Base-by-base conservation (phyloP, 1,140 invertebrate species). In the Acromyrmex echinatior region DNA sequence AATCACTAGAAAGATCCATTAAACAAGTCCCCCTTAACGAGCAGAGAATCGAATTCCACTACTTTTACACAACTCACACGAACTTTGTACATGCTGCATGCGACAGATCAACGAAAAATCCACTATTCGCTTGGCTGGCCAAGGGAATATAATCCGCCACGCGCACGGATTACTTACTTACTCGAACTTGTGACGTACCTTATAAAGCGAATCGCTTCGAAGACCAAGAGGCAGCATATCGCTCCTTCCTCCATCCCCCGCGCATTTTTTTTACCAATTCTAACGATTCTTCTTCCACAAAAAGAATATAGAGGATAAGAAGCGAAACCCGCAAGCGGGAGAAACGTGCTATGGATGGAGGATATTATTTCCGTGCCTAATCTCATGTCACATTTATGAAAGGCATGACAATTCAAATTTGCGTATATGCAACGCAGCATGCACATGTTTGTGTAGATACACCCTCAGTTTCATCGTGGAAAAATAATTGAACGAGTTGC, bases 181-280 rank as follows among this genome's bases (percentile, higher is more conserved):
- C 68, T 82, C 56, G 25, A 58, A n/a, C 60, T 84, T 84, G 25
- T 9, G 66, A 49, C 21, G 16, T 58, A 82, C 21, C 79, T 31
- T 39, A 70, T 2, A 62, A 74, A 84, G 28, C 39, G 25, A 76
- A 58, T 51, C 56, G 39, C 39, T 76, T 25, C 80, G 39, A 31
- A 74, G 80, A 84, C 80, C 80, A 84, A 76, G 70, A 84, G 80
- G 80, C 80, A 84, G 80, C 70, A 63, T 76, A 84, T 84, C 70
- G 80, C 80, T 84, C 39, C 80, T 74, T 74, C 68, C 80, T 82
- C 80, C 70, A 76, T 39, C 51, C 39, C 21, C 35, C 12, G 39
- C 66, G 56, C 25, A 18, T 35, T 60, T 49, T 77, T 77, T 31
- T 62, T 45, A 77, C 16, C 25, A 25, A 25, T 25, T 25, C 25